Base-by-base conservation (phyloP, 2,888 invertebrate genomes). In the Clanis bilineata region DNA sequence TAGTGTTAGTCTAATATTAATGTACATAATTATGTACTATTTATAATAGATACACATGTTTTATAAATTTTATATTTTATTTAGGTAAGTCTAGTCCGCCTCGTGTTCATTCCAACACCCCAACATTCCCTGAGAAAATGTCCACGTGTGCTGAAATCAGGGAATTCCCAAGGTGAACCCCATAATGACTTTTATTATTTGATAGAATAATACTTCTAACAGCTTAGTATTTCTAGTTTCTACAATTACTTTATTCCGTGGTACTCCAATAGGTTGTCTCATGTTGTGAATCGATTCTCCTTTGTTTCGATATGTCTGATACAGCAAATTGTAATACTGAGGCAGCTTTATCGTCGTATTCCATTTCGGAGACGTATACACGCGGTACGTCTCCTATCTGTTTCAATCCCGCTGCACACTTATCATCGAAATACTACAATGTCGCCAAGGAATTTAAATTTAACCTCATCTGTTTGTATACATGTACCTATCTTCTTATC, bases 111-210 rank as follows among this genome's bases (percentile, higher is more conserved):
- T 36, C 36, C 1, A 10, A 36, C 12, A 43, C 18, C 6, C 18
- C 10, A 18, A 18, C 7, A 66, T 64, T 65, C 65, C 69, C 75
- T 79, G 79, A 76, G 77, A 77, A 76, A 73, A 63, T 65, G 65
- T 64, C 66, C 77, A 79, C 71, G 69, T 79, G 77, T 64, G 69
- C 56, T 61, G 58, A 59, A 63, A 63, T 64, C 62, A 43, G 61
- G 60, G 61, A 62, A 70, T 65, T 70, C 64, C 64, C 67, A 62
- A 57, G 66, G 63, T 63, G 65, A 60, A 56, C 60, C 62, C 59
- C 59, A 28, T 59, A 66, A 54, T 54, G 59, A 57, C 58, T 62
- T 64, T 67, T 61, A 65, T 58, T 66, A 57, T 65, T 54, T 64
- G 60, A 70, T 63, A 60, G 68, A 66, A 72, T 68, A 70, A 71